phyloP scores from a whole-genome alignment of 2,113 vertebrate species.

The Crotalus horridus region DNA sequence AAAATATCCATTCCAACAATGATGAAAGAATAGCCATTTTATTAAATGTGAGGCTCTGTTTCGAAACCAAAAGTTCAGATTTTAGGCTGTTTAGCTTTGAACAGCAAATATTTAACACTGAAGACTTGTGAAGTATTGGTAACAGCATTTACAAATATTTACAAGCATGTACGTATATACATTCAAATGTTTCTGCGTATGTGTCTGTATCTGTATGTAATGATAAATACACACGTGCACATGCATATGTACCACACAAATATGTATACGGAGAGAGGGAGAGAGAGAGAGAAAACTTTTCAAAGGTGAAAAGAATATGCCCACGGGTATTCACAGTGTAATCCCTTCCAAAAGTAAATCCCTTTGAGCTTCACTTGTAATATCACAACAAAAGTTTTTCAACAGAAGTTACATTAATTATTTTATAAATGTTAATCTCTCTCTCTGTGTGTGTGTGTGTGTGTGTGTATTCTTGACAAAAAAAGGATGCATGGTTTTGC shows the following conservation, averaged over 20 bases:
- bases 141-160: slow-evolving; percentile 12
- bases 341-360: background rate
- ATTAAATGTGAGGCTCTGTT: background rate
- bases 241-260: background rate
- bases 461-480: background rate
- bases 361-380: background rate
- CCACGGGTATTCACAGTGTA: background rate
- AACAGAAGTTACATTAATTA: background rate
- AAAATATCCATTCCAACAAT: background rate
- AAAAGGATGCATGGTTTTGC: background rate
- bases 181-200: background rate
- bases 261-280: background rate
- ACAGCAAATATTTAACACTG: background rate
- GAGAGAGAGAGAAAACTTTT: background rate
- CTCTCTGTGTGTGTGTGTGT: background rate
- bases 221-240: background rate
- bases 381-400: background rate
- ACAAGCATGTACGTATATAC: background rate
- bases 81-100: background rate
- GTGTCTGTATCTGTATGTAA: background rate
- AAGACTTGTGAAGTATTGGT: slow-evolving; percentile 5
- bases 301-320: background rate
- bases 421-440: slow-evolving; percentile 1
- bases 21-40: background rate
- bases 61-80: background rate